Evolutionary conservation across 2,113 vertebrate species (phyloP).

Genomic region (Grammomys dolichurus): DNA sequence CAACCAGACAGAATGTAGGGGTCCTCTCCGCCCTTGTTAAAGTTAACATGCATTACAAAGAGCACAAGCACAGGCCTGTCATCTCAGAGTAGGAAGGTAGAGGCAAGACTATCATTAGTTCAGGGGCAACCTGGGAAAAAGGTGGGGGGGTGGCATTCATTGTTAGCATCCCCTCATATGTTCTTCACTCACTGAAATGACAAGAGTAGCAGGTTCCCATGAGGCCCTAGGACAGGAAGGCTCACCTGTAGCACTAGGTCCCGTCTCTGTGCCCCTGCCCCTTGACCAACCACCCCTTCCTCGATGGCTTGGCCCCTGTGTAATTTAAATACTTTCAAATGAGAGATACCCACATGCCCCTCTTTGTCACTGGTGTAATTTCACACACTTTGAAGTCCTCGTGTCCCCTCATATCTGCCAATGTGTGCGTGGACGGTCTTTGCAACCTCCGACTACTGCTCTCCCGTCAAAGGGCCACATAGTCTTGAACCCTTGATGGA

Average conservation of each 20-base stretch:
- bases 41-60: neutral
- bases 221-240: neutral
- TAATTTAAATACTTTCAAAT: neutral
- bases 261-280: neutral
- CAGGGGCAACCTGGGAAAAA: neutral
- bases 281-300: neutral
- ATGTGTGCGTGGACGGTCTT: neutral
- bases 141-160: neutral
- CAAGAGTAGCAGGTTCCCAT: neutral
- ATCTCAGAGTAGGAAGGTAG: neutral
- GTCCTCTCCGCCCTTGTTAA: neutral
- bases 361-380: neutral
- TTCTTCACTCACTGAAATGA: neutral
- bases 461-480: neutral
- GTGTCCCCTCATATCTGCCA: neutral
- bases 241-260: no score
- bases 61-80: neutral
- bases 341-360: neutral
- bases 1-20: neutral
- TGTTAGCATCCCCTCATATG: neutral
- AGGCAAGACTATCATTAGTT: neutral
- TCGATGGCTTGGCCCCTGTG: no score
- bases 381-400: neutral
- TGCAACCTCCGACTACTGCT: no score
- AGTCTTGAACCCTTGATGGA: neutral